Evolutionary conservation across 2,888 invertebrate species (phyloP).

Genomic region (Leptopilina drosophilae): DNA sequence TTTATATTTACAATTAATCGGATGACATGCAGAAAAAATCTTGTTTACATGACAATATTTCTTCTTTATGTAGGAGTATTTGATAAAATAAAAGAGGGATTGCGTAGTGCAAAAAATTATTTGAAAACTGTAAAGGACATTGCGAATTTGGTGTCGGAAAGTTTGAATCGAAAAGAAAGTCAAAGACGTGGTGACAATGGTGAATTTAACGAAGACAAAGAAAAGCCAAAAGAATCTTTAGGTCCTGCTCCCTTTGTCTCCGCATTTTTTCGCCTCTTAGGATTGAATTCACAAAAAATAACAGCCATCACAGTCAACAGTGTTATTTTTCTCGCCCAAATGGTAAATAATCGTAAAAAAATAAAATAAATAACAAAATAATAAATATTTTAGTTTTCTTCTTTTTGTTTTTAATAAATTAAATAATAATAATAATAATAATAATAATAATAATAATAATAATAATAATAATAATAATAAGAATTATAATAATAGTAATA

Average conservation of each 20-base stretch:
- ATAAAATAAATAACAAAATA: no score
- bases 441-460: no score
- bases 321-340: conserved; percentile 89
- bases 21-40: no score
- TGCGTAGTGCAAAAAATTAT: conserved; percentile 78
- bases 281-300: conserved; percentile 86
- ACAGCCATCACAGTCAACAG: conserved; percentile 91
- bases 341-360: conserved; percentile 79
- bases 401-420: no score
- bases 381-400: no score
- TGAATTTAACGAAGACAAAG: conserved; percentile 68
- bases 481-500: no score
- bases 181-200: conserved; percentile 63
- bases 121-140: conserved; percentile 80
- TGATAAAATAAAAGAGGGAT: conserved; percentile 77
- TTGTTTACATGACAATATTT: neutral
- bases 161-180: conserved; percentile 75
- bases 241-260: conserved; percentile 72
- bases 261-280: conserved; percentile 84
- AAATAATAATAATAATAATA: no score
- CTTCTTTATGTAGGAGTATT: conserved; percentile 69
- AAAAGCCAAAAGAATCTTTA: conserved; percentile 51
- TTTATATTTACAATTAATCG: neutral
- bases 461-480: no score
- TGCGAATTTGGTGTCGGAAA: conserved; percentile 80